Evolutionary conservation across 2,797 vertebrate species (phyloP), one percentile per base, ranked within the genome.

Genomic region (Trematomus bernacchii): DNA sequence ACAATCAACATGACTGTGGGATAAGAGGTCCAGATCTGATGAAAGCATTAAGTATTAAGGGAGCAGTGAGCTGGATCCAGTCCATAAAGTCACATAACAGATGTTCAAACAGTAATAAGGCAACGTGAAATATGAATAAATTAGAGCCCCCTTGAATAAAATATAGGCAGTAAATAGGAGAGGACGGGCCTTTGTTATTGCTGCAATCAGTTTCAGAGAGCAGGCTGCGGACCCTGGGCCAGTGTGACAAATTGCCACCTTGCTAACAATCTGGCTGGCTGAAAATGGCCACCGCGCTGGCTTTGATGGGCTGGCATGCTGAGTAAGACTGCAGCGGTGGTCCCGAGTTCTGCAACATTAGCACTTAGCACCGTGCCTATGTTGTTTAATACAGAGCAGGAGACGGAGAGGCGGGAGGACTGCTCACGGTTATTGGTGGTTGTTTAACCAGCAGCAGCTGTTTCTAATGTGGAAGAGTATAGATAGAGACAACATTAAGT

Each of bases 41-140:
- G 91, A 91, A 92, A 91, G 83, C 91, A 92, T 91, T 92, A 92
- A 89, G 87, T 81, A 92, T 90, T 87, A 90, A 89, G 86, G 86
- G 71, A 93, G 89, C 88, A 77, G 80, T 77, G 80, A 86, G 83
- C 90, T 92, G 90, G 90, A 90, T 86, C 77, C 66, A 88, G 88
- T 92, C 92, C 91, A 95, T 94, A 94, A 95, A 94, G 88, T 85
- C 92, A 93, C 93, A 93, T 94, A 94, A 94, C 93, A 94, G 91
- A 95, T 95, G 93, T 93, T 94, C 92, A 93, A 94, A 93, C 90
- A 89, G 90, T 93, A 95, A 93, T 93, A 94, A 95, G 91, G 86
- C 82, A 91, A 93, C n/a, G 60, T 85, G 79, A 94, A 94, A 93
- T 93, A 94, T 94, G 91, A 95, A 95, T 93, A 95, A 92, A 94